A percentile compares a stretch with the other conserved stretches of the same genome.
Evolutionary conservation across 2,888 invertebrate species (phyloP).

Genomic region (Parnassius mnemosyne): DNA sequence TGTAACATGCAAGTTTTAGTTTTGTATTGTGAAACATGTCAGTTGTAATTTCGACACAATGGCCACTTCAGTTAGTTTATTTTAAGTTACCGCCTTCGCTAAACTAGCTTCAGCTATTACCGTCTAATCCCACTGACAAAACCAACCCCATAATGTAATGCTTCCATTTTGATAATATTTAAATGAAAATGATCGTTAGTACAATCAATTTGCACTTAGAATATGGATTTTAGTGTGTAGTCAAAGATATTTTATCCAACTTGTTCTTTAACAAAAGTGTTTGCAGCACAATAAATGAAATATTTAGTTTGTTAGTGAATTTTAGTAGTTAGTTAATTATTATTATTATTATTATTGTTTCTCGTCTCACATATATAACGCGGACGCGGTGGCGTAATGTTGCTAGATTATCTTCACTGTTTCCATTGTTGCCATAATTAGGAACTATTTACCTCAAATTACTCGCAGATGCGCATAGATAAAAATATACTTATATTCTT

Average conservation of each 20-base stretch:
- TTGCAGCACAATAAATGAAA: conserved; percentile 53
- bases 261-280: conserved; percentile 38
- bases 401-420: conserved; percentile 39
- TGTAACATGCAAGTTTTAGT: conserved; percentile 9
- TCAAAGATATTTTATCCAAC: conserved; percentile 45
- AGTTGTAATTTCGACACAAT: conserved; percentile 30
- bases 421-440: conserved; percentile 73
- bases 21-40: not conserved
- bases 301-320: conserved; percentile 53
- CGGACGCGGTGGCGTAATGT: conserved; percentile 12
- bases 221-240: conserved; percentile 46
- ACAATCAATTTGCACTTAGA: conserved; percentile 66
- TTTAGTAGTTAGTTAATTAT: conserved; percentile 57
- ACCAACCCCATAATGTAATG: conserved; percentile 50
- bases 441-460: conserved; percentile 70
- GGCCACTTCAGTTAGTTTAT: conserved; percentile 29
- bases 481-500: conserved; percentile 26
- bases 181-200: conserved; percentile 54
- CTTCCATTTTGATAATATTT: conserved; percentile 47
- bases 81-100: conserved; percentile 28
- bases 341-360: conserved; percentile 45
- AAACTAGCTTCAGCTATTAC: conserved; percentile 3
- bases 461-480: conserved; percentile 37
- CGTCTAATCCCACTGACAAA: conserved; percentile 31
- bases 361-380: conserved; percentile 16